Base-by-base conservation (phyloP, 2,888 invertebrate species). In the Pandemis cinnamomeana region DNA sequence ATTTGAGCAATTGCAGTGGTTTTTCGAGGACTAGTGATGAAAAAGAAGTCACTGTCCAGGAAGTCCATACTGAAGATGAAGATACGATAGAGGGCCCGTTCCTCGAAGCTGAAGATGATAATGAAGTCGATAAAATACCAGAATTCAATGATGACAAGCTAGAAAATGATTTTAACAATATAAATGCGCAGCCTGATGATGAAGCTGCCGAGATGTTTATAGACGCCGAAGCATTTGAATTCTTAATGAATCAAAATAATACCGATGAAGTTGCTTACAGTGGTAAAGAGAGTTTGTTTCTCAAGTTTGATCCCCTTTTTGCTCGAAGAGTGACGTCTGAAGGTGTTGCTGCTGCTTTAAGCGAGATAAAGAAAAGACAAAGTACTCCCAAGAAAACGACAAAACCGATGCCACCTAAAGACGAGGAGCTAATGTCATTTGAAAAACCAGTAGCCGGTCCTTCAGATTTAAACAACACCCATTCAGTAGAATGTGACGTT, bases 231-330 rank as follows among this genome's bases (percentile, higher is more conserved):
- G 89, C 93, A 46, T 94, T 89, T 75, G 92, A 94, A 76, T 93
- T 91, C 76, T 84, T 94, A 8, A 79, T 94, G 36, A 94, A 93
- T 79, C 89, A 94, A 79, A 93, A 93, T 78, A 85, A 89, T 78
- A 83, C 82, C 61, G 90, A 89, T 79, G 82, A 88, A 7, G 89
- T 92, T 46, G 79, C 84, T 4, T 91, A 94, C 55, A 92, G 90
- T 77, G 94, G 93, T 5, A 94, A 93, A 86, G 94, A 94, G 83
- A 94, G 94, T 76, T 82, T 94, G 63, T 94, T 94, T 76, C 80
- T 94, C 6, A 94, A 94, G 79, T 94, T 94, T 76, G 94, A 94
- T 81, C 94, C 94, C 15, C 82, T 94, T 60, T 94, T 92, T 80
- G 89, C 93, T 7, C 90, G 89, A 78, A 86, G 89, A 79, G 83